Base-by-base conservation (phyloP, 2,797 vertebrate species). In the Hippocampus kuda region DNA sequence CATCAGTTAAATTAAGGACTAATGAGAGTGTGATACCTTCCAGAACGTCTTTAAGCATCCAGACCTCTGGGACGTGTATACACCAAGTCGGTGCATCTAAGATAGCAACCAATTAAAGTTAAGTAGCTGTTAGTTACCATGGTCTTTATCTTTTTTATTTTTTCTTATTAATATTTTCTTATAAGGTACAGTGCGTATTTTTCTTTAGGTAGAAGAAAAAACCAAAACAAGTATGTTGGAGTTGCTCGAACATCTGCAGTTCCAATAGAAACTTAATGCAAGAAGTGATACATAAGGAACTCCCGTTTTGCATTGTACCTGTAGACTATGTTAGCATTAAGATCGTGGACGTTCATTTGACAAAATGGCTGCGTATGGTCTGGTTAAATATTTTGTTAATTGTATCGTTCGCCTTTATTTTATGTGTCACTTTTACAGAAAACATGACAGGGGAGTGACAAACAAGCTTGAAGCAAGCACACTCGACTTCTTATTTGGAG, bases 1-100 rank as follows among this genome's bases (percentile, higher is more conserved):
- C 38, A 22, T 61, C 18, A 63, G 61, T 42, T 63, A 63, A 63
- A 63, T 42, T 42, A n/a, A 63, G 61, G 20, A 41, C 30, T 41
- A 61, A 61, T 61, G 27, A 61, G 59, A 20, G 59, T 10, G 20
- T 12, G 41, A 42, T 42, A 42, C 18, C 9, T 63, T 63, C 38
- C 4, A 11, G 20, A 41, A 63, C 11, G 41, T 63, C 34, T 41
- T 63, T 12, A n/a, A 63, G 34, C 38, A 15, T 63, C 61, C 20
- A 63, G 20, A 63, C 38, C 20, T 22, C 38, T 63, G 34, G 61
- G 34, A 42, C 18, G 22, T 18, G 38, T 42, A 18, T 18, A 46
- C 12, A 13, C 34, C 34, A 20, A 61, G 5, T 20, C 30, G 38
- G 27, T 34, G 59, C 59, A 20, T 16, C 27, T 1, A 61, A 34